Conservation (phyloP, 2,113 vertebrate species). For the Zingel zingel region DNA sequence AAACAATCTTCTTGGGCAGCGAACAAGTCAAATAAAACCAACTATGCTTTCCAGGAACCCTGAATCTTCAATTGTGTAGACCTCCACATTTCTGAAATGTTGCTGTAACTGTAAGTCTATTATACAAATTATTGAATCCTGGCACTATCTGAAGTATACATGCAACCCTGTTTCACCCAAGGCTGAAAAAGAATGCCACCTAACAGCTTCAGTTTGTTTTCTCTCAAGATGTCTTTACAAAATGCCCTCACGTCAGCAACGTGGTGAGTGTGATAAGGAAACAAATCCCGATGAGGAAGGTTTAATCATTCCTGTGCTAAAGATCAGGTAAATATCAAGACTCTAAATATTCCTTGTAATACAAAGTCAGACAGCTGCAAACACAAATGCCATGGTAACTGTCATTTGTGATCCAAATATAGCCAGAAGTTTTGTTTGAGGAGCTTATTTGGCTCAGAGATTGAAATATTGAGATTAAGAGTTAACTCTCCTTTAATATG, state of each 20-base stretch:
- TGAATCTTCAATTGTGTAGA: not conserved
- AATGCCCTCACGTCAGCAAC: constrained; percentile 36
- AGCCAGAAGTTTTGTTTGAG: constrained; percentile 22
- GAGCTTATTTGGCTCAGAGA: constrained; percentile 4
- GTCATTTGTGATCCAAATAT: constrained; percentile 34
- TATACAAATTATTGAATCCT: constrained; percentile 33
- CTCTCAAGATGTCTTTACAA: constrained; percentile 28
- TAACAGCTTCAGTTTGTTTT: constrained; percentile 30
- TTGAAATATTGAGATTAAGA: not conserved
- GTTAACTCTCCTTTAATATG: constrained; percentile 21
- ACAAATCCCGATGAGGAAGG: constrained; percentile 29
- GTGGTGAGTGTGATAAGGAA: constrained; percentile 36
- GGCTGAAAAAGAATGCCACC: constrained; percentile 26
- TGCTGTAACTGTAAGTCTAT: constrained; percentile 18
- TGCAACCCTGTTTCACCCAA: not conserved
- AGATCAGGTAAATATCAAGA: constrained; percentile 54
- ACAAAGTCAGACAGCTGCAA: constrained; percentile 27
- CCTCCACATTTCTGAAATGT: not conserved
- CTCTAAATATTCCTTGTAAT: constrained; percentile 32
- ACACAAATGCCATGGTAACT: constrained; percentile 49
- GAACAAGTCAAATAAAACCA: not conserved
- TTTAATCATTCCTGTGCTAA: constrained; percentile 32
- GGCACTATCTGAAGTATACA: constrained; percentile 35
- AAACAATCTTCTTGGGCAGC: not conserved
- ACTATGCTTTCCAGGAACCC: not conserved